Evolutionary conservation across 1,140 invertebrate genomes (phyloP).

Genomic region (Harlomillsia oculata): DNA sequence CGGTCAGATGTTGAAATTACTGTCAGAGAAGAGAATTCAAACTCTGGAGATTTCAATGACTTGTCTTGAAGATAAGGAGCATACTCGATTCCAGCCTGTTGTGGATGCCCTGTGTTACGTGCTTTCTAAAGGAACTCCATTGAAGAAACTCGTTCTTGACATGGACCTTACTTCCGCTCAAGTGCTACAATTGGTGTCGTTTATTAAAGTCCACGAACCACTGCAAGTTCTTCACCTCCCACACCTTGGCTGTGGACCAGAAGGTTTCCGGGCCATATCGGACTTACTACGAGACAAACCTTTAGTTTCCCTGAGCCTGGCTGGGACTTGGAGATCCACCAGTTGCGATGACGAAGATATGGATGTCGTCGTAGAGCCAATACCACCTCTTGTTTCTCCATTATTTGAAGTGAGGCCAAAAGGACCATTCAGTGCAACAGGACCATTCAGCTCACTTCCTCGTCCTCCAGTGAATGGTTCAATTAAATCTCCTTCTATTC

Average conservation of each 20-base stretch:
- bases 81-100: conserved; percentile 43
- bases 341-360: conserved; percentile 23
- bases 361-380: conserved; percentile 25
- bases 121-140: conserved; percentile 37
- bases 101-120: conserved; percentile 46
- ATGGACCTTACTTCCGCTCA: conserved; percentile 47
- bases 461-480: conserved; percentile 19
- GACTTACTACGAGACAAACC: conserved; percentile 43
- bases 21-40: conserved; percentile 32
- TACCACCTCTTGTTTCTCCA: conserved; percentile 8
- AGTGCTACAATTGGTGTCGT: conserved; percentile 44
- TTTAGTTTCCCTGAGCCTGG: conserved; percentile 46
- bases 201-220: conserved; percentile 41
- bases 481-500: conserved; percentile 32
- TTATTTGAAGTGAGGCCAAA: conserved; percentile 1
- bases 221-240: conserved; percentile 48
- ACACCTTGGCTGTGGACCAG: conserved; percentile 48
- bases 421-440: conserved; percentile 1
- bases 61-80: conserved; percentile 33
- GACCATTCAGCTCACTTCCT: conserved; percentile 24
- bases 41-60: conserved; percentile 42
- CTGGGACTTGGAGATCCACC: conserved; percentile 39
- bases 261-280: conserved; percentile 45
- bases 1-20: conserved; percentile 30
- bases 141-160: conserved; percentile 46